Percentiles rank a stretch among this genome's conserved stretches.
These are phyloP conservation scores for Baccha elongata DNA, from an alignment of 2,888 invertebrate genomes.

Conservation along the genomic window DNA sequence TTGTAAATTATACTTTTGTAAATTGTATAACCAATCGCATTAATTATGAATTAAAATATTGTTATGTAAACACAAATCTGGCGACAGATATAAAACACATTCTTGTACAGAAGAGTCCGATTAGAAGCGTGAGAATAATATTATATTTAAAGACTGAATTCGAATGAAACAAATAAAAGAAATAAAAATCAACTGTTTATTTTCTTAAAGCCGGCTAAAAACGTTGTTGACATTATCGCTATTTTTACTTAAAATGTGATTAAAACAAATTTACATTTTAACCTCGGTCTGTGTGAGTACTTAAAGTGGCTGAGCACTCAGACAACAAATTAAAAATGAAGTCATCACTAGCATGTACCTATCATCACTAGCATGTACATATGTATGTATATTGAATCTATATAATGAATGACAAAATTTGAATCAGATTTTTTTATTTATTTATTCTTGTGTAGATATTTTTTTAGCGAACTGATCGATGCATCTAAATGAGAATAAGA, in stretches of 20 bases:
- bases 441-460: constrained; percentile 29
- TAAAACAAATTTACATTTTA: constrained; percentile 8
- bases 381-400: neutral
- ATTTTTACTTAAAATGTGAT: neutral
- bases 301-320: constrained; percentile 15
- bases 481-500: neutral
- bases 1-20: neutral
- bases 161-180: neutral
- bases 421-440: constrained; percentile 51
- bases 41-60: too few relatives aligned
- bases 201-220: constrained; percentile 21
- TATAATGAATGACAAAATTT: constrained; percentile 55
- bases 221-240: constrained; percentile 2
- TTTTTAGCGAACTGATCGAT: neutral
- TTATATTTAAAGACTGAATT: too few relatives aligned
- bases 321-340: constrained; percentile 47
- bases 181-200: constrained; percentile 12
- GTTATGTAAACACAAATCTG: too few relatives aligned
- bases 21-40: too few relatives aligned
- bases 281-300: neutral
- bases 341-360: constrained; percentile 44
- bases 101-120: neutral
- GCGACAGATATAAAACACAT: neutral
- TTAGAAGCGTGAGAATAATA: too few relatives aligned
- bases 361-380: neutral